phyloP scores from a whole-genome alignment of 2,888 invertebrate species.

The Nyleta sp. region DNA sequence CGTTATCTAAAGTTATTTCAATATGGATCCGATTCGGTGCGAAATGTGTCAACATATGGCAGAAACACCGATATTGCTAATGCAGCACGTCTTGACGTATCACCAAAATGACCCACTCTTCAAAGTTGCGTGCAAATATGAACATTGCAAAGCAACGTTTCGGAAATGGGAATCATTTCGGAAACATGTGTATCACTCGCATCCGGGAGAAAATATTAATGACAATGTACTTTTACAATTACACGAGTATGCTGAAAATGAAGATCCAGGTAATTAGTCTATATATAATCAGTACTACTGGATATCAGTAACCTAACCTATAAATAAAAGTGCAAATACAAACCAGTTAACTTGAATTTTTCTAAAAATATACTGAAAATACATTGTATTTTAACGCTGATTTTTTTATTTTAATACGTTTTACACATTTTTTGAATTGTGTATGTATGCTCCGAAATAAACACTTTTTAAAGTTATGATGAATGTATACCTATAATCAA shows the following conservation, averaged over 20 bases:
- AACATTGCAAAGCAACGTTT: slow-evolving; percentile 7
- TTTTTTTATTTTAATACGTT: too few species aligned
- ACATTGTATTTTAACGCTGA: too few species aligned
- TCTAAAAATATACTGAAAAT: too few species aligned
- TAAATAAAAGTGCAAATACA: too few species aligned
- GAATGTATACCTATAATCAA: too few species aligned
- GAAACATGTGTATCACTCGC: not conserved
- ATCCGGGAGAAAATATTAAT: not conserved
- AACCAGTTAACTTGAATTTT: too few species aligned
- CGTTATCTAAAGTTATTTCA: too few species aligned
- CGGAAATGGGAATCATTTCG: slow-evolving; percentile 3
- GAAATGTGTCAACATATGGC: not conserved
- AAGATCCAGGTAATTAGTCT: not conserved
- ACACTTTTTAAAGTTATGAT: too few species aligned
- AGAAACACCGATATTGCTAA: not conserved
- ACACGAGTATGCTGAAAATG: not conserved
- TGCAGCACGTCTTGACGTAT: not conserved
- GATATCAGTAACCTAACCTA: too few species aligned
- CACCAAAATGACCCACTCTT: slow-evolving; percentile 1
- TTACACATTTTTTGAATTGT: too few species aligned
- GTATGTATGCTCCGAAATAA: too few species aligned
- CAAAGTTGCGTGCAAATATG: slow-evolving; percentile 2
- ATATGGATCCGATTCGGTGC: not conserved
- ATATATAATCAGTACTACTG: too few species aligned
- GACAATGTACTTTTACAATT: not conserved